phyloP scores from a whole-genome alignment of 2,888 invertebrate species.

The Diplolepis rosae region DNA sequence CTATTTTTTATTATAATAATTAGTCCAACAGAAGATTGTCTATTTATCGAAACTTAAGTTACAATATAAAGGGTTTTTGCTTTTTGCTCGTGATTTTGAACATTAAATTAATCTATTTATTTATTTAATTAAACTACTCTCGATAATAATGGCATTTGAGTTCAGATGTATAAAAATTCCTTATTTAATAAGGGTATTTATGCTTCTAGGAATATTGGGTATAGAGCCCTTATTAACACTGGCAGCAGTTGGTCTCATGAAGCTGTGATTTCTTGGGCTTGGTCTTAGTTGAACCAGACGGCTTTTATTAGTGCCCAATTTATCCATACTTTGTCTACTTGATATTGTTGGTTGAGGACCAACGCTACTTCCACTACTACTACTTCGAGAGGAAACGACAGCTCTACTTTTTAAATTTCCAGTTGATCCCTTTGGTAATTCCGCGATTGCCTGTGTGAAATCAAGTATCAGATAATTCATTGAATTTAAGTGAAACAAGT shows the following conservation, averaged over 20 bases:
- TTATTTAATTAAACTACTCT: conserved; percentile 25
- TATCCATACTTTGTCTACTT: conserved; percentile 52
- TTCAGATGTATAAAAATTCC: conserved; percentile 20
- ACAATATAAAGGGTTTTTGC: conserved; percentile 28
- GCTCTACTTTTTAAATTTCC: conserved; percentile 42
- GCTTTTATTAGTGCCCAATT: conserved; percentile 51
- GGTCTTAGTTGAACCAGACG: conserved; percentile 63
- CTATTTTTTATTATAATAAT: conserved; percentile 38
- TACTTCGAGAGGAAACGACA: conserved; percentile 69
- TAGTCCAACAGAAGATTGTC: conserved; percentile 26
- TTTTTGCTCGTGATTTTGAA: conserved; percentile 1
- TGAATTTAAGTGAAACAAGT: background rate
- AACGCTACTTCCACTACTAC: conserved; percentile 74
- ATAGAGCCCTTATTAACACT: conserved; percentile 83
- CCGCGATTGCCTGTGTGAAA: conserved; percentile 31
- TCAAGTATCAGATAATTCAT: background rate
- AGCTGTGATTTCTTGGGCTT: conserved; percentile 73
- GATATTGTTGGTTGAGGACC: conserved; percentile 59
- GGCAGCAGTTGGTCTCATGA: conserved; percentile 92
- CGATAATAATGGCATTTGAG: conserved; percentile 29
- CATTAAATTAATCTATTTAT: conserved; percentile 12
- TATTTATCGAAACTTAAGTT: conserved; percentile 21
- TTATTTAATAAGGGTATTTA: conserved; percentile 66
- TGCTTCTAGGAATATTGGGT: conserved; percentile 68
- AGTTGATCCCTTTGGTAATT: conserved; percentile 28